phyloP scores from a whole-genome alignment of 2,888 invertebrate species.

The Cosmorhoe ocellata region DNA sequence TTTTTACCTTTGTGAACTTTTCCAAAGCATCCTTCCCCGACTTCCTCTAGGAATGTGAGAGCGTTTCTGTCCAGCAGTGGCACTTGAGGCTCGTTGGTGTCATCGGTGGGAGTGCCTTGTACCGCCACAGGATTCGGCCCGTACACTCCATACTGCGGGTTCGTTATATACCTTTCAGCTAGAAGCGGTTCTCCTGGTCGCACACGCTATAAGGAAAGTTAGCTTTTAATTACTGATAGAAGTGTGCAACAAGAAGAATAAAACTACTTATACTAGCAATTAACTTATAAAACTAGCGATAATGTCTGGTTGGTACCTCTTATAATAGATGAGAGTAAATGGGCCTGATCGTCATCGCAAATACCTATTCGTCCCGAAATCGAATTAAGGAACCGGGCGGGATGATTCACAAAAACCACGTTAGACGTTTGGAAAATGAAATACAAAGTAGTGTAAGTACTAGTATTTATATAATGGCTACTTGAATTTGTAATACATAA shows the following conservation, averaged over 20 bases:
- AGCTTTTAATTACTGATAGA: conserved; percentile 20
- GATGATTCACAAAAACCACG: no score
- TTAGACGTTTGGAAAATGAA: no score
- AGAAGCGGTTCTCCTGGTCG: conserved; percentile 84
- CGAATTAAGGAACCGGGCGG: no score
- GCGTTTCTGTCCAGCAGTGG: conserved; percentile 85
- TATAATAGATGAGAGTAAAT: no score
- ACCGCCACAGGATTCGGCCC: conserved; percentile 56
- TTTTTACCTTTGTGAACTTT: conserved; percentile 91
- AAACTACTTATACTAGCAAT: no score
- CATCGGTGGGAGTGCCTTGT: conserved; percentile 47
- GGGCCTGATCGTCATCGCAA: no score
- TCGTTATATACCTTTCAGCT: conserved; percentile 88
- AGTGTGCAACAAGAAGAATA: conserved; percentile 37
- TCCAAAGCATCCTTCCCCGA: conserved; percentile 94
- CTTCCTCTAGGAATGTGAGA: conserved; percentile 87
- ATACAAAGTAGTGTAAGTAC: no score
- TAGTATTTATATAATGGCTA: no score
- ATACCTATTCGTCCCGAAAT: no score
- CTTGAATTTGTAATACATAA: no score
- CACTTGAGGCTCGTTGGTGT: conserved; percentile 70
- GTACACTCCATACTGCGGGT: conserved; percentile 87
- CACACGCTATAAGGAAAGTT: conserved; percentile 70
- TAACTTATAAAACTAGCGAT: not conserved
- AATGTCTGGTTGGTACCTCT: no score